Base-by-base conservation (phyloP, 2,797 vertebrate species). In the Ctenopoma kingsleyae region DNA sequence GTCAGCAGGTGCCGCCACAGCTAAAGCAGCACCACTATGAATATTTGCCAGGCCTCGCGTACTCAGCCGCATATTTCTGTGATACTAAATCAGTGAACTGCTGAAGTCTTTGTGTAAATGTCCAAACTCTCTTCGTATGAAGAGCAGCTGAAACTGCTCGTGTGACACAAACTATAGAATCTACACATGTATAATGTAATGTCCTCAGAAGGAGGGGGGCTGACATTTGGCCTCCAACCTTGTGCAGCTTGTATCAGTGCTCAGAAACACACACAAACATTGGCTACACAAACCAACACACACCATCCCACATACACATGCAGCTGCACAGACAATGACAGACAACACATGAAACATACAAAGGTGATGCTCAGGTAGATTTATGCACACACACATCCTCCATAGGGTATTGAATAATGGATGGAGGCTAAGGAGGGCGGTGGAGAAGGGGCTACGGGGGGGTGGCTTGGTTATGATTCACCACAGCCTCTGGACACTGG, bases 381-480 rank as follows among this genome's bases (percentile, higher is more conserved):
- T 41, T 62, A 62, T 52, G 46, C 30, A 55, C 6, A 77, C 52
- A 53, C 68, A 53, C 9, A 16, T 22, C 35, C 67, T 74, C 76
- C 48, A 7, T 25, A 9, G 48, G 61, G 53, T 84, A 41, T 69
- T 94, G 79, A 91, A 92, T 91, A 90, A 93, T 92, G 76, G 58
- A 90, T 92, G 57, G 67, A 71, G 57, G 68, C 57, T 69, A 73
- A 52, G 53, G 59, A 49, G 49, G 70, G 59, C 53, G 53, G 77
- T n/a, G 15, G 47, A 13, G 62, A 47, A 6, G 49, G 50, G 30
- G 57, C 17, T 46, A 36, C 11, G 30, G 49, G 19, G n/a, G 52
- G 50, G 54, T 52, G 58, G 64, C 46, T 22, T 11, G 51, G 57
- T 64, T 44, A 90, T 86, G 87, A 89, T 88, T 88, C 83, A 73